These are phyloP conservation scores for Pagrus major DNA, from an alignment of 2,113 vertebrate species.

Conservation along the genomic window DNA sequence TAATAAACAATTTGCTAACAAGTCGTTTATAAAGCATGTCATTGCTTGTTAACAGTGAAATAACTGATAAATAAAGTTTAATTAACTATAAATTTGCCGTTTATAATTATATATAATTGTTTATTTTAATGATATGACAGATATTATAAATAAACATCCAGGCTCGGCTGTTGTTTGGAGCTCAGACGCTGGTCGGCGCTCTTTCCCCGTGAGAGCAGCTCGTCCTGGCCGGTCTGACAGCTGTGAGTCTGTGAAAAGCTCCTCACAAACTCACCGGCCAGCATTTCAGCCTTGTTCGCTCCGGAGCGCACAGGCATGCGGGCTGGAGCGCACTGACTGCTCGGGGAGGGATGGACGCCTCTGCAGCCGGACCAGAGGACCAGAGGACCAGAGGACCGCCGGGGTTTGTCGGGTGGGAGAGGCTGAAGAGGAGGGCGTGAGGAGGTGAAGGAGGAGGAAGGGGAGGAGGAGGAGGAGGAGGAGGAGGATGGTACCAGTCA, in stretches of 20 bases:
- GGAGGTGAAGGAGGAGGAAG: constrained; percentile 22
- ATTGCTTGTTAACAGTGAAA: too few relatives aligned
- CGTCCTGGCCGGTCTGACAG: constrained; percentile 4
- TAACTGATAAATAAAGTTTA: too few relatives aligned
- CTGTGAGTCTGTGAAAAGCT: constrained; percentile 1
- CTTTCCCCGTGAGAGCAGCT: not conserved
- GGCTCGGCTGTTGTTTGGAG: not conserved
- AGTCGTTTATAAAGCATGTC: too few relatives aligned
- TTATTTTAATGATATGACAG: too few relatives aligned
- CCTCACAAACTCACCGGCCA: constrained; percentile 38
- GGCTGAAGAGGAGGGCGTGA: constrained; percentile 34
- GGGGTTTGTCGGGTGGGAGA: constrained; percentile 1
- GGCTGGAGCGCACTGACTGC: not conserved
- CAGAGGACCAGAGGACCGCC: constrained; percentile 11
- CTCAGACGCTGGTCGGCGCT: constrained; percentile 57
- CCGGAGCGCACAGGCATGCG: constrained; percentile 6
- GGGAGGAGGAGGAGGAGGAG: constrained; percentile 25
- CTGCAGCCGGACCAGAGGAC: not conserved
- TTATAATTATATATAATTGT: too few relatives aligned
- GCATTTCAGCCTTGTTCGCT: not conserved
- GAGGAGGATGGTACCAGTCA: constrained; percentile 23
- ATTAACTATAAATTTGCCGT: too few relatives aligned
- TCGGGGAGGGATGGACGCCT: constrained; percentile 42
- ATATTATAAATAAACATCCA: not conserved
- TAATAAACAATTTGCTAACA: too few relatives aligned